These are phyloP conservation scores for Drosophila seguyi DNA, from an alignment of 1,140 invertebrate genomes.

Conservation along the genomic window DNA sequence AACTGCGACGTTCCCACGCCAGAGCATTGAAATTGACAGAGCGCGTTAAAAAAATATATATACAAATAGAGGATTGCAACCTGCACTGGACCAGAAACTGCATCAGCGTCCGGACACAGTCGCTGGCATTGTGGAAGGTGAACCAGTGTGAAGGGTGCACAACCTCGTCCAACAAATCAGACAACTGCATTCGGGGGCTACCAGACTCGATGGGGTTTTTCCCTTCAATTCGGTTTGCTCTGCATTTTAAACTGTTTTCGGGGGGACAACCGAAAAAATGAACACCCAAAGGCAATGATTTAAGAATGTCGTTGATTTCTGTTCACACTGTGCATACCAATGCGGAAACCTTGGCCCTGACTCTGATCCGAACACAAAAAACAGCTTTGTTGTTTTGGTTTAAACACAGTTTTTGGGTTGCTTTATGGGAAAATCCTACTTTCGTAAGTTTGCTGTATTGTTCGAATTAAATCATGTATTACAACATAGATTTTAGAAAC, in stretches of 20 bases:
- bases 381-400: slow-evolving; percentile 13
- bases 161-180: slow-evolving; percentile 23
- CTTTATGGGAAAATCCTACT: slow-evolving; percentile 2
- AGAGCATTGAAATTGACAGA: slow-evolving; percentile 55
- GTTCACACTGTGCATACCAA: slow-evolving; percentile 47
- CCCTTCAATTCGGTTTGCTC: slow-evolving; percentile 9
- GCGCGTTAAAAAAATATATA: slow-evolving; percentile 15
- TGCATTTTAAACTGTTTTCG: slow-evolving; percentile 40
- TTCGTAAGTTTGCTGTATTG: not conserved
- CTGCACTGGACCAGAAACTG: slow-evolving; percentile 27
- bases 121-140: slow-evolving; percentile 32
- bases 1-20: slow-evolving; percentile 55
- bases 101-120: slow-evolving; percentile 27
- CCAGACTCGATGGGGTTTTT: slow-evolving; percentile 18
- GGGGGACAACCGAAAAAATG: slow-evolving; percentile 14
- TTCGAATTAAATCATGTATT: not conserved
- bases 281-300: slow-evolving; percentile 32
- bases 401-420: not conserved
- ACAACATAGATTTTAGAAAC: not conserved
- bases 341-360: slow-evolving; percentile 65
- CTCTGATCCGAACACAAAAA: slow-evolving; percentile 40
- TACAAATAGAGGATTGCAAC: slow-evolving; percentile 37
- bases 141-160: slow-evolving; percentile 39
- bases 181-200: slow-evolving; percentile 20
- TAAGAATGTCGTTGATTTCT: slow-evolving; percentile 50